Percentiles rank a stretch among this genome's conserved stretches.
These are phyloP conservation scores for Hippocampus abdominalis DNA, from an alignment of 2,113 vertebrate genomes.

Conservation along the genomic window DNA sequence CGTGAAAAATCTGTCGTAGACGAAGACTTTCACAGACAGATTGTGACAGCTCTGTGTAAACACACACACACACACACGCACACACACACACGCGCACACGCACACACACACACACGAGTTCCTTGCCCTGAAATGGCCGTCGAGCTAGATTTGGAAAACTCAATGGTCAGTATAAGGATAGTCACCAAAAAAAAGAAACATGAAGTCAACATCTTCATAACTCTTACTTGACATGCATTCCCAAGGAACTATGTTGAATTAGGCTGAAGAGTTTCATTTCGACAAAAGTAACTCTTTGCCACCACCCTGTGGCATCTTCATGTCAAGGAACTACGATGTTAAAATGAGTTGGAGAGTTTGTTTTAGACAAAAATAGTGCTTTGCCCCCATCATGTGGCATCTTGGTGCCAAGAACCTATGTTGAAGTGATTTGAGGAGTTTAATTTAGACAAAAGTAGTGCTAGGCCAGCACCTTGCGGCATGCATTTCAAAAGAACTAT, in stretches of 20 bases:
- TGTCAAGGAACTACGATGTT: no score
- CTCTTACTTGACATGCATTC: no score
- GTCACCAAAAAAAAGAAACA: neutral
- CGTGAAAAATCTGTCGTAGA: conserved; percentile 57
- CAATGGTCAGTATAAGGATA: neutral
- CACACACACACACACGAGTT: neutral
- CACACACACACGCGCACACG: conserved; percentile 15
- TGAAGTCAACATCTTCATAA: no score
- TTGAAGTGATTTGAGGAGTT: neutral
- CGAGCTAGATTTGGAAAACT: neutral
- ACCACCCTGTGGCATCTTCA: no score
- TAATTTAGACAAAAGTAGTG: neutral
- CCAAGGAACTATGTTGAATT: no score
- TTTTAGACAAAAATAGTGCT: neutral
- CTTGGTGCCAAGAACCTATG: no score
- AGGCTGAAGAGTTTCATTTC: no score
- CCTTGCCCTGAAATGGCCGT: no score
- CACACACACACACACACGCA: conserved; percentile 4
- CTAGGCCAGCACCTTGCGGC: neutral
- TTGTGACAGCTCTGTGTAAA: conserved; percentile 37
- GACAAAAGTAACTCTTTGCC: no score
- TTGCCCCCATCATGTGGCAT: neutral
- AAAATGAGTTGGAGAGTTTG: no score
- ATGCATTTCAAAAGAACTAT: no score
- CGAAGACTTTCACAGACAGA: conserved; percentile 63